phyloP scores from a whole-genome alignment of 1,140 invertebrate species.

The Phymastichus coffea region DNA sequence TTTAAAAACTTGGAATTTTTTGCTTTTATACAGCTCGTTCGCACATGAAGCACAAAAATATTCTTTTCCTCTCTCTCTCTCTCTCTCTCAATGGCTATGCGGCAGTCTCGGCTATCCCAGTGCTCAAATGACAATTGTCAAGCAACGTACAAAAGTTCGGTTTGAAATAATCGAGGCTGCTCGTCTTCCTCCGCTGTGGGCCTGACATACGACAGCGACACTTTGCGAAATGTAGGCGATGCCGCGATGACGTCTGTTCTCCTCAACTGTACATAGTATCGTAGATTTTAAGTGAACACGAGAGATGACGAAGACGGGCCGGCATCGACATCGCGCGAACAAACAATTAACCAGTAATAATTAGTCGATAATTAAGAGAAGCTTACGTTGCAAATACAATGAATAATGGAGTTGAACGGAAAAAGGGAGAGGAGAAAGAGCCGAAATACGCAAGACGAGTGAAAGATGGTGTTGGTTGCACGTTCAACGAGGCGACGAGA shows the following conservation, averaged over 20 bases:
- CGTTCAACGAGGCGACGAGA: conserved; percentile 2
- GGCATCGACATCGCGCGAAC: neutral
- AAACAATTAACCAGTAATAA: conserved; percentile 11
- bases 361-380: neutral
- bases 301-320: conserved; percentile 4
- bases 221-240: neutral
- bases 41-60: no score
- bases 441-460: no score
- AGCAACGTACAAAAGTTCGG: no score
- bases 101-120: no score
- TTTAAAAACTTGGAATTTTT: no score
- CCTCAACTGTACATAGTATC: conserved; percentile 14
- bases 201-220: conserved; percentile 7
- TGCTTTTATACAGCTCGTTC: no score
- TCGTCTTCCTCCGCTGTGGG: neutral
- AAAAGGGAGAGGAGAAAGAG: neutral
- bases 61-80: no score
- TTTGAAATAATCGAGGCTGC: conserved; percentile 12
- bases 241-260: neutral
- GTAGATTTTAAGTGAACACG: neutral
- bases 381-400: conserved; percentile 15
- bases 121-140: no score
- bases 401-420: neutral
- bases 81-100: no score
- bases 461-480: no score